Percentiles rank a stretch among this genome's conserved stretches.
Evolutionary conservation across 2,888 invertebrate genomes (phyloP).

Genomic region (Diarsia mendica): DNA sequence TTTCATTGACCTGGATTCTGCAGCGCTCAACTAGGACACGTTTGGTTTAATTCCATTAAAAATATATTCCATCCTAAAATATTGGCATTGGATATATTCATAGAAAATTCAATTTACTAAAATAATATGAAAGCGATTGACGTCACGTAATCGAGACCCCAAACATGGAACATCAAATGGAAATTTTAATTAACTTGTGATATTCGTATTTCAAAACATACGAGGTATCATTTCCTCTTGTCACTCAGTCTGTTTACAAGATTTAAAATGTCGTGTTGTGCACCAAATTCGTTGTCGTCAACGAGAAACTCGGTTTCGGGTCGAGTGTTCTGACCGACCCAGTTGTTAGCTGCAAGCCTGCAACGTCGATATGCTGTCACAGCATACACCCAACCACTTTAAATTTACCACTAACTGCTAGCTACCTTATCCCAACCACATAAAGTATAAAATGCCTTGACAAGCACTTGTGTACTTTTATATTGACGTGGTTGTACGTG

Average conservation of each 20-base stretch:
- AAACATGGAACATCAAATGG: slow-evolving; percentile 45
- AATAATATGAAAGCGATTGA: slow-evolving; percentile 34
- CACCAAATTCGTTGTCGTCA: slow-evolving; percentile 71
- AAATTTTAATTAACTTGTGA: slow-evolving; percentile 58
- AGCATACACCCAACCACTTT: slow-evolving; percentile 68
- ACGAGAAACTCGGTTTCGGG: slow-evolving; percentile 75
- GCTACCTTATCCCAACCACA: slow-evolving; percentile 65
- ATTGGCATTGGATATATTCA: slow-evolving; percentile 16
- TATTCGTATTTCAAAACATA: slow-evolving; percentile 40
- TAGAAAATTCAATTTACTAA: slow-evolving; percentile 37
- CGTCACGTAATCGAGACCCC: slow-evolving; percentile 20
- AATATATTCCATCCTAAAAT: slow-evolving; percentile 18
- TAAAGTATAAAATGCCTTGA: slow-evolving; percentile 69
- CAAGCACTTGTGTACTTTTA: slow-evolving; percentile 65
- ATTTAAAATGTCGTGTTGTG: slow-evolving; percentile 68
- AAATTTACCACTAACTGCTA: slow-evolving; percentile 63
- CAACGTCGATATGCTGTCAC: slow-evolving; percentile 81
- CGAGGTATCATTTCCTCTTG: slow-evolving; percentile 62
- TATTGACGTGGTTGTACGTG: slow-evolving; percentile 68
- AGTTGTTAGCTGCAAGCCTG: slow-evolving; percentile 74
- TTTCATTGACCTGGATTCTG: slow-evolving; percentile 49
- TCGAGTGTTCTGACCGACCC: slow-evolving; percentile 84
- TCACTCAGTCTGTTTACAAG: slow-evolving; percentile 63
- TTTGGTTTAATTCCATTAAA: slow-evolving; percentile 19
- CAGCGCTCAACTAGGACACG: slow-evolving; percentile 31